Evolutionary conservation across 2,888 invertebrate species (phyloP).

Genomic region (Scaeva pyrastri): DNA sequence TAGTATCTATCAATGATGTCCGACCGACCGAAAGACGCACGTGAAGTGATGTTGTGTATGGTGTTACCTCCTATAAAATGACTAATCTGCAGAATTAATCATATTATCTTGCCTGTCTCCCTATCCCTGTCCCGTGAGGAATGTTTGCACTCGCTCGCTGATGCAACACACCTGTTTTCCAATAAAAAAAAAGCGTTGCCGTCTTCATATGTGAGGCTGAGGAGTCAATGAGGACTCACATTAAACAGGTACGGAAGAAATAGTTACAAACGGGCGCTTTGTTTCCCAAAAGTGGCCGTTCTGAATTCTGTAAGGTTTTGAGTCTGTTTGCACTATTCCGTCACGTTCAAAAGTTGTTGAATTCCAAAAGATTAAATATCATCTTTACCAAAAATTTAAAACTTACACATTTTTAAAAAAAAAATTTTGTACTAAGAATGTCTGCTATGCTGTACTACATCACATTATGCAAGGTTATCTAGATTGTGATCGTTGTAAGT

Average conservation of each 20-base stretch:
- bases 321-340: no score
- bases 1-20: constrained; percentile 27
- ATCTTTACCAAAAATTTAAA: no score
- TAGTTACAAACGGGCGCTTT: background rate
- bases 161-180: constrained; percentile 53
- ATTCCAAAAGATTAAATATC: no score
- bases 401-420: no score
- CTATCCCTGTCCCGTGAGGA: constrained; percentile 5
- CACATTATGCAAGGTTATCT: no score
- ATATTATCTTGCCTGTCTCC: constrained; percentile 44
- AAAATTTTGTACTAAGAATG: no score
- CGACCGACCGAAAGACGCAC: background rate
- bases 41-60: constrained; percentile 33
- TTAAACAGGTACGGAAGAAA: background rate
- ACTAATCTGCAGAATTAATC: constrained; percentile 63
- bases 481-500: no score
- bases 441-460: no score
- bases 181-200: constrained; percentile 25
- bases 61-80: constrained; percentile 51
- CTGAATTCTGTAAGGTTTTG: no score
- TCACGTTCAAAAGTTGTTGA: no score
- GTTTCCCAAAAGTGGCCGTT: background rate
- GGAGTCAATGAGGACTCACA: background rate
- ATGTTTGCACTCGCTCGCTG: constrained; percentile 45
- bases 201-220: background rate